Evolutionary conservation across 1,140 invertebrate genomes (phyloP), one percentile per base, ranked within the genome.

Genomic region (Ceratosolen solmsi): DNA sequence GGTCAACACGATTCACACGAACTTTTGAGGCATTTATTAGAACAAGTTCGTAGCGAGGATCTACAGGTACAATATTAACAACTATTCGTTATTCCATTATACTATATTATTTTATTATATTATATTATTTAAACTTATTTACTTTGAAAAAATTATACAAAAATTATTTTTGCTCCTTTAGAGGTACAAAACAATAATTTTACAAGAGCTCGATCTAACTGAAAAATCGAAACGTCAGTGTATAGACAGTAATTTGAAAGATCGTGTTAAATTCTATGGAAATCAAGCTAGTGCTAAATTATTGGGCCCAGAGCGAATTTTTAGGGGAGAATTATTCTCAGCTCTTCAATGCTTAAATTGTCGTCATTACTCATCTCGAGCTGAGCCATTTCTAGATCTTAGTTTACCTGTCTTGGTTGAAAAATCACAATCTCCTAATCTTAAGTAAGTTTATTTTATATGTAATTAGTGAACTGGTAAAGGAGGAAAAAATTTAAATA

Each of bases 1-100:
- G 96, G 97, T 85, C 98, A 99, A 89, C 98, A 99, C 88, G 98
- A 99, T 91, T 95, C 98, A 15, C 98, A 99, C 88, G 98, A 99
- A 90, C 90, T 99, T 72, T 92, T 99, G 13, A 92, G 98, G 76
- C 96, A 98, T 92, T 91, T 99, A 41, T 89, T 99, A 38, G 97
- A 99, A 89, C 94, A 94, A 82, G 95, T 98, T 72, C 93, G 95
- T 7, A 89, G 84, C 70, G 90, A 91, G 65, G 90, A 92, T 87
- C 72, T 91, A 1, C 85, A 84, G 79, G 89, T 90, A 86, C 86
- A 70, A 60, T 41, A 30, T 60, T 70, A n/a, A 74, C 46, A n/a
- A 65, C n/a, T n/a, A n/a, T n/a, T n/a, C n/a, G n/a, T n/a, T n/a
- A n/a, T n/a, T n/a, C n/a, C n/a, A n/a, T n/a, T n/a, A n/a, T n/a